Percentiles rank a stretch among this genome's conserved stretches.
Conservation (phyloP, 2,113 vertebrate species). For the Regulus satrapa region DNA sequence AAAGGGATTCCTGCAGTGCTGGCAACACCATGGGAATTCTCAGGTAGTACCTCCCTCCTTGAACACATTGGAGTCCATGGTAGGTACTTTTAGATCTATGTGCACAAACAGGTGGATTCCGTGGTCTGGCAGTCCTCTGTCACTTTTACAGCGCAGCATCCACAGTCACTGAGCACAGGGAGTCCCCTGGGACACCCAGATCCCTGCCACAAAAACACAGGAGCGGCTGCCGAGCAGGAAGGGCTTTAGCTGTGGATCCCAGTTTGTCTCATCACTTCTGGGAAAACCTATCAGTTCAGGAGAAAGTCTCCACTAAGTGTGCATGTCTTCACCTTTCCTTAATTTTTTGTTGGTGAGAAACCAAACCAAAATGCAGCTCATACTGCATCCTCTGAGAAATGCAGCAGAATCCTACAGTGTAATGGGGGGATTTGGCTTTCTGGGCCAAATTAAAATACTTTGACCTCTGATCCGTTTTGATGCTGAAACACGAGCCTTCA, state of each 20-base stretch:
- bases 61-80: background rate
- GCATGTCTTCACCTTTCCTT: background rate
- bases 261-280: background rate
- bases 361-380: background rate
- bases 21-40: background rate
- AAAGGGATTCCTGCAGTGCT: background rate
- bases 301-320: background rate
- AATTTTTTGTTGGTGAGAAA: background rate
- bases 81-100: background rate
- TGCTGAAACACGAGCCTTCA: background rate
- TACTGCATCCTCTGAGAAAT: background rate
- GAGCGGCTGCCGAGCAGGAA: accelerated
- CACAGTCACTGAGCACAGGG: too few species aligned
- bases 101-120: background rate
- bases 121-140: background rate
- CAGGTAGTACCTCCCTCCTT: background rate
- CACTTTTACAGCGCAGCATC: background rate
- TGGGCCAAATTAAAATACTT: background rate
- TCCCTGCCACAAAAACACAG: background rate
- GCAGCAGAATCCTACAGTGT: accelerated
- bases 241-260: background rate
- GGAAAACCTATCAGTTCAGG: background rate
- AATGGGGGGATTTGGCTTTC: background rate
- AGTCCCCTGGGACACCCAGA: background rate
- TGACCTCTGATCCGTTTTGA: background rate